phyloP scores from a whole-genome alignment of 2,797 vertebrate species.

The Astyanax mexicanus region DNA sequence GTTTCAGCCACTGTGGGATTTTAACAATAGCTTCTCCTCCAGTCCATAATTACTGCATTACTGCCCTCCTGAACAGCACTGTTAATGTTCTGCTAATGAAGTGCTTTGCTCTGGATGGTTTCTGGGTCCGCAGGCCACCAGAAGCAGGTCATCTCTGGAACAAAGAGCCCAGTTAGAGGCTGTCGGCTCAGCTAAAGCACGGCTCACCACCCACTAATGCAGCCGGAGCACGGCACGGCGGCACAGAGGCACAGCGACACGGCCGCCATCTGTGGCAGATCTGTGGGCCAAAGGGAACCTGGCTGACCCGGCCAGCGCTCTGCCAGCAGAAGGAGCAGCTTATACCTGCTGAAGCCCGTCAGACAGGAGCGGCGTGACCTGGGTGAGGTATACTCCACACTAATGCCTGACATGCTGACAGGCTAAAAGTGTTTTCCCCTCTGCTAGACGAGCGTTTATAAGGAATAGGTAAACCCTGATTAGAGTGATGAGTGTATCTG shows the following conservation, averaged over 20 bases:
- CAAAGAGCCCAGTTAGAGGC: constrained; percentile 61
- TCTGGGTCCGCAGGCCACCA: background rate
- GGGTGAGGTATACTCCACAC: background rate
- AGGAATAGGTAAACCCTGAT: too few species aligned
- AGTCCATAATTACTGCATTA: constrained; percentile 55
- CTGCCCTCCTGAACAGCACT: constrained; percentile 58
- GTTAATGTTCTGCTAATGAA: constrained; percentile 39
- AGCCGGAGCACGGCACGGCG: constrained; percentile 40
- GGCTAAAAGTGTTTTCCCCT: background rate
- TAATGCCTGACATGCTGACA: background rate
- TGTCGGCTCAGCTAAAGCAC: constrained; percentile 77
- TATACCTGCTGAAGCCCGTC: constrained; percentile 21
- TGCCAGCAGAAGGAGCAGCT: constrained; percentile 38
- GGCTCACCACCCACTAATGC: constrained; percentile 75
- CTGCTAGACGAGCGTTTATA: background rate
- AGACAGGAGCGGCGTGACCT: constrained; percentile 9
- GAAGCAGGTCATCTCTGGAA: constrained; percentile 59
- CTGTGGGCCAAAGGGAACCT: constrained; percentile 50
- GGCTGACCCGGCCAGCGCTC: constrained; percentile 49
- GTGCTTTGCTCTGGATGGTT: constrained; percentile 17
- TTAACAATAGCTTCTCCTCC: constrained; percentile 19
- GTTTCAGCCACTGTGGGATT: constrained; percentile 15
- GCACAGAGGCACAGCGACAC: too few species aligned
- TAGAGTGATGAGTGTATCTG: too few species aligned
- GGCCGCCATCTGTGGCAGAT: constrained; percentile 51